Percentiles rank a stretch among this genome's conserved stretches.
phyloP scores from a whole-genome alignment of 2,888 invertebrate species.

The Rhynchonema sp. region DNA sequence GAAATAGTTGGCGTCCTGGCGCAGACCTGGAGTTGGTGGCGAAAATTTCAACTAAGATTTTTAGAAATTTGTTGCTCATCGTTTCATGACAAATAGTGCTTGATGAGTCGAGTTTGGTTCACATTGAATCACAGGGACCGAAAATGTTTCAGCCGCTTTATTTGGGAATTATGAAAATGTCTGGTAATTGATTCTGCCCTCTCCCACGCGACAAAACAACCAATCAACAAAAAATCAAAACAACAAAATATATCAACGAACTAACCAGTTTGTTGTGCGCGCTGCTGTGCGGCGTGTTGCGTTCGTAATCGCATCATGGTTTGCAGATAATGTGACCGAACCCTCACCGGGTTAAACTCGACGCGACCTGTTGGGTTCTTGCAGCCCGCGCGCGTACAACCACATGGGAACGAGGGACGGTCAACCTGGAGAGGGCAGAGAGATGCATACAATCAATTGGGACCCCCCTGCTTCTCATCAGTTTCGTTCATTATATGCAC shows the following conservation, averaged over 20 bases:
- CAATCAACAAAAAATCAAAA: neutral
- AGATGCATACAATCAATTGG: neutral
- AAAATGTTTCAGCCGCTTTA: no score
- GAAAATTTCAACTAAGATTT: no score
- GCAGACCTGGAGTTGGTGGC: no score
- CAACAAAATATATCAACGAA: no score
- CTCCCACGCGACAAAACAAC: neutral
- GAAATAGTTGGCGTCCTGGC: neutral
- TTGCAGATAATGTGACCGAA: conserved; percentile 86
- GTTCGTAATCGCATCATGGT: conserved; percentile 62
- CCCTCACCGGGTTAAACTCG: conserved; percentile 84
- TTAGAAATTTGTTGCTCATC: no score
- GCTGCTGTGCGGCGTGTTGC: neutral
- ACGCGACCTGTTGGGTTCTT: conserved; percentile 74
- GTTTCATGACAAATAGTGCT: no score
- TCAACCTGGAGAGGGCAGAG: conserved; percentile 48
- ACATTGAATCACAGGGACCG: no score
- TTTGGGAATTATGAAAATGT: no score
- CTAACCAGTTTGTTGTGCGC: no score
- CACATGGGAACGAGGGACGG: conserved; percentile 82
- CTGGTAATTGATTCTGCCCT: neutral
- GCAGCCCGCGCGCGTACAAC: conserved; percentile 68
- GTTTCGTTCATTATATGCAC: neutral
- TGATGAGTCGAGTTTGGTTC: no score
- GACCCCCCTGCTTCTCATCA: neutral